Evolutionary conservation across 2,797 vertebrate species (phyloP).

Genomic region (Eulemur rubriventer): DNA sequence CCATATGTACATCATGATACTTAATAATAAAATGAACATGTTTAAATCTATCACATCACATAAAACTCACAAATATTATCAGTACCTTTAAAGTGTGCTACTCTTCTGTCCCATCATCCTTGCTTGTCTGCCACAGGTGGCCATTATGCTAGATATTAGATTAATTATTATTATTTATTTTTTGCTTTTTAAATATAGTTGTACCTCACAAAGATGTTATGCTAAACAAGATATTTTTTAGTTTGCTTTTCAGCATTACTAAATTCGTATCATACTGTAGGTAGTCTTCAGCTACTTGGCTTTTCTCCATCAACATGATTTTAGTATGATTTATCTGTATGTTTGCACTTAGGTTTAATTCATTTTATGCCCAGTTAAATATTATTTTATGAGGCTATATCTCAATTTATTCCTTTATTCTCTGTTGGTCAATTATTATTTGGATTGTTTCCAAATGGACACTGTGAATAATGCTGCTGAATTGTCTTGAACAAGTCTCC

Average conservation of each 20-base stretch:
- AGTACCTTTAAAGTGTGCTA: background rate
- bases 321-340: background rate
- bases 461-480: background rate
- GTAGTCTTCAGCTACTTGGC: background rate
- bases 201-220: background rate
- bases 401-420: background rate
- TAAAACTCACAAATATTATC: background rate
- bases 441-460: background rate
- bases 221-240: background rate
- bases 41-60: background rate
- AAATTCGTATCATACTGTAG: background rate
- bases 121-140: background rate
- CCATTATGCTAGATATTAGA: too few relatives aligned
- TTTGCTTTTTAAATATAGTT: background rate
- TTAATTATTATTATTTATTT: background rate
- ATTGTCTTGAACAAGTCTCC: background rate
- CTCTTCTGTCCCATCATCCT: background rate
- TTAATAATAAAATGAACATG: background rate
- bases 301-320: background rate
- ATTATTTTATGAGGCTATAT: background rate
- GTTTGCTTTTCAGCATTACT: background rate
- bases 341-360: background rate
- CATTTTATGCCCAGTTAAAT: background rate
- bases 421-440: background rate
- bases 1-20: background rate